Evolutionary conservation across 1,140 invertebrate genomes (phyloP).

Genomic region (Steinernema khuongi): DNA sequence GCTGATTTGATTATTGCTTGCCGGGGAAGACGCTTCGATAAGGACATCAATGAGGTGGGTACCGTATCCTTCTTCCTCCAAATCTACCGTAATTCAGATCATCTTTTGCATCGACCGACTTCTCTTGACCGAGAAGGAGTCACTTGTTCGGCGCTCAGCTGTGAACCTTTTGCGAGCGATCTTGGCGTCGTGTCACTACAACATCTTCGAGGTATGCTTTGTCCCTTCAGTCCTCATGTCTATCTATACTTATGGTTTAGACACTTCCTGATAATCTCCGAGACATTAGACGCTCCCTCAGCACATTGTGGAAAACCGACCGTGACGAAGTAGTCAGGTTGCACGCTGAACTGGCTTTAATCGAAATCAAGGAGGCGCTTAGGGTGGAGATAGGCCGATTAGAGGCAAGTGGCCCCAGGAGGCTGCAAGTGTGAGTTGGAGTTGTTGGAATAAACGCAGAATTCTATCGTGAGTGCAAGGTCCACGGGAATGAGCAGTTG

Average conservation of each 20-base stretch:
- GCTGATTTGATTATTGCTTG: slow-evolving; percentile 39
- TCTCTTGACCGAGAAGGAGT: neutral
- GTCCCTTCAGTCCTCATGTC: neutral
- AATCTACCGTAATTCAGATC: slow-evolving; percentile 32
- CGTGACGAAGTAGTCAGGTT: slow-evolving; percentile 44
- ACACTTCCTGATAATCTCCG: slow-evolving; percentile 32
- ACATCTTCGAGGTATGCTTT: slow-evolving; percentile 32
- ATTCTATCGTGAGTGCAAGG: too few species aligned
- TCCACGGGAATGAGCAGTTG: too few species aligned
- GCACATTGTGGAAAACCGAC: slow-evolving; percentile 29
- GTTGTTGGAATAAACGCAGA: too few species aligned
- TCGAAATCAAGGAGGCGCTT: slow-evolving; percentile 41
- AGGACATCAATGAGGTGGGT: slow-evolving; percentile 38
- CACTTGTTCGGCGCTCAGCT: slow-evolving; percentile 36
- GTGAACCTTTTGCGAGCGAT: slow-evolving; percentile 37
- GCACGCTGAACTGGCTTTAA: slow-evolving; percentile 44
- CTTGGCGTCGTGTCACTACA: slow-evolving; percentile 19
- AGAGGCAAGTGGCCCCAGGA: too few species aligned
- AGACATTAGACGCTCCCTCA: slow-evolving; percentile 31
- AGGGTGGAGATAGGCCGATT: too few species aligned
- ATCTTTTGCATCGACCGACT: slow-evolving; percentile 34
- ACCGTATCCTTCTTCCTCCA: slow-evolving; percentile 12
- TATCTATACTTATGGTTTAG: slow-evolving; percentile 22
- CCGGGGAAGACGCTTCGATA: slow-evolving; percentile 32
- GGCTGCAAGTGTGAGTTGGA: too few species aligned